Conservation (phyloP, 1,140 invertebrate genomes). For the Diabrotica virgifera region DNA sequence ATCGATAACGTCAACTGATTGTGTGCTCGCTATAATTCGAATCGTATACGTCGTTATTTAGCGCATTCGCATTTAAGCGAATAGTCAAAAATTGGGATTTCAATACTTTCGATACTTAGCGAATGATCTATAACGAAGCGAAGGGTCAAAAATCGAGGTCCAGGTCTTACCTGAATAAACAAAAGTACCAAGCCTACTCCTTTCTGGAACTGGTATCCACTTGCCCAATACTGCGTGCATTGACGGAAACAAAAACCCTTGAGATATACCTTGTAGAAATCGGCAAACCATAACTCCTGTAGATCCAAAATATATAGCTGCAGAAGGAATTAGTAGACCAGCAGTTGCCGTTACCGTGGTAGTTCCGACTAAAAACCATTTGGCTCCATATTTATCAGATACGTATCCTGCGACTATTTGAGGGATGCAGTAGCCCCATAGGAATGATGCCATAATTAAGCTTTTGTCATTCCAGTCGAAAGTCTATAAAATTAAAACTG, state of each 20-base stretch:
- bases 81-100: too few relatives aligned
- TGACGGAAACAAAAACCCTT: conserved; percentile 26
- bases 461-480: conserved; percentile 52
- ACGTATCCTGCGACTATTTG: conserved; percentile 66
- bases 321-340: conserved; percentile 34
- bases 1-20: too few relatives aligned
- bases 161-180: conserved; percentile 51
- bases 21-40: too few relatives aligned
- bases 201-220: conserved; percentile 24
- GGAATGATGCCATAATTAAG: conserved; percentile 62
- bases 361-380: conserved; percentile 58
- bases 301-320: conserved; percentile 20
- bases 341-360: conserved; percentile 52
- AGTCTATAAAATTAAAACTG: conserved; percentile 25
- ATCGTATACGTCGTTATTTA: too few relatives aligned
- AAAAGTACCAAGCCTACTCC: conserved; percentile 13
- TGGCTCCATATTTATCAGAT: conserved; percentile 61
- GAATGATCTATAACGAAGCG: too few relatives aligned
- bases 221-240: conserved; percentile 22
- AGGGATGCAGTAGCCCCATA: conserved; percentile 58
- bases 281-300: conserved; percentile 23
- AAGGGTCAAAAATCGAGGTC: too few relatives aligned
- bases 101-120: too few relatives aligned
- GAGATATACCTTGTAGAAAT: conserved; percentile 23
- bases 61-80: too few relatives aligned